Evolutionary conservation across 2,888 invertebrate genomes (phyloP).

Genomic region (Trissolcus brochymenae): DNA sequence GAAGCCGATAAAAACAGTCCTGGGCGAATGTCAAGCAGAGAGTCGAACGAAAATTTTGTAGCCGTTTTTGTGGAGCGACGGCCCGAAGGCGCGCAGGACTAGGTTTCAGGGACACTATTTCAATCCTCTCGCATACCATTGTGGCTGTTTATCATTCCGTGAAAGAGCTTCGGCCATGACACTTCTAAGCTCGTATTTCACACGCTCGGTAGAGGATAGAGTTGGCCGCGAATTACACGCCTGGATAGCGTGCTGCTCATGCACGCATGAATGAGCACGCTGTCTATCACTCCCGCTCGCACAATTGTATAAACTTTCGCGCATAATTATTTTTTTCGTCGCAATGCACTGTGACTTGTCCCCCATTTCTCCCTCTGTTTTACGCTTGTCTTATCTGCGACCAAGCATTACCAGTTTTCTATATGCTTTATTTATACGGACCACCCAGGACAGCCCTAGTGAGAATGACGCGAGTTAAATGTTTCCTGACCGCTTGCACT

Average conservation of each 20-base stretch:
- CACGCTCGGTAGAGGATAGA: constrained; percentile 38
- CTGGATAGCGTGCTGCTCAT: constrained; percentile 37
- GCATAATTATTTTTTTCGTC: constrained; percentile 42
- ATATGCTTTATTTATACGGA: constrained; percentile 67
- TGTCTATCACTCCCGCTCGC: constrained; percentile 43
- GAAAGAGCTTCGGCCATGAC: constrained; percentile 57
- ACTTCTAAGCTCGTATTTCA: constrained; percentile 59
- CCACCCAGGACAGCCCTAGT: constrained; percentile 63
- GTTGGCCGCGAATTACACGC: constrained; percentile 58
- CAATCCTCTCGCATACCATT: constrained; percentile 56
- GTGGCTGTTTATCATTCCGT: constrained; percentile 55
- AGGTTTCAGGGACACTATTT: constrained; percentile 57
- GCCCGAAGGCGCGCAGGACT: constrained; percentile 51
- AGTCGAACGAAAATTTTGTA: constrained; percentile 43
- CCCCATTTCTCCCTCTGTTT: no score
- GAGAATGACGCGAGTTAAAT: constrained; percentile 67
- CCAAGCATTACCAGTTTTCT: constrained; percentile 43
- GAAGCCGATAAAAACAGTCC: constrained; percentile 31
- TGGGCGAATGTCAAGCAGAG: constrained; percentile 37
- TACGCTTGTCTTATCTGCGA: constrained; percentile 24
- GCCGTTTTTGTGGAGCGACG: constrained; percentile 56
- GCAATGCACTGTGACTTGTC: background rate
- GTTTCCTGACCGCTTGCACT: constrained; percentile 65
- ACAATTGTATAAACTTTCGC: constrained; percentile 30
- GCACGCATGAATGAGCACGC: constrained; percentile 52